phyloP scores from a whole-genome alignment of 2,797 vertebrate species.

The Prunella strophiata region DNA sequence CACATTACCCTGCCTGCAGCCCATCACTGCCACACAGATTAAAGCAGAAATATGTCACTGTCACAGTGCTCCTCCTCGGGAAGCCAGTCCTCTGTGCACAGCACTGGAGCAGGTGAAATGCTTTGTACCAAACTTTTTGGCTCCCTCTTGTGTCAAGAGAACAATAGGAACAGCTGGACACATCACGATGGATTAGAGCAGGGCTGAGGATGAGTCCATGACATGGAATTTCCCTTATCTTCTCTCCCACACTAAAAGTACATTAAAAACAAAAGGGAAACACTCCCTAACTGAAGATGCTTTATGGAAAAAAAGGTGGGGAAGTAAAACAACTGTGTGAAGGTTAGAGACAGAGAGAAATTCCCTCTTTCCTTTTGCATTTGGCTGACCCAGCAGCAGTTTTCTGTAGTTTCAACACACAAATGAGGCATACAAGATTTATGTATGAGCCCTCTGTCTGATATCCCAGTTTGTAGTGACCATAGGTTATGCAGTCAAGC shows the following conservation, averaged over 20 bases:
- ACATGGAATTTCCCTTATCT: neutral
- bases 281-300: neutral
- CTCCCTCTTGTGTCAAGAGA: slow-evolving; percentile 60
- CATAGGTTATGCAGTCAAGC: neutral
- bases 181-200: neutral
- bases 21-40: neutral
- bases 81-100: neutral
- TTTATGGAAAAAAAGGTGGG: neutral
- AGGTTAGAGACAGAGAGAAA: neutral
- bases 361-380: neutral
- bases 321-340: neutral
- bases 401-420: neutral
- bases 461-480: neutral
- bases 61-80: neutral
- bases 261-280: neutral
- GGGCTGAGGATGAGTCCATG: neutral
- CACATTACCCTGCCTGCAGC: neutral
- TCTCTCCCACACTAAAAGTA: neutral
- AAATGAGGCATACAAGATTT: neutral
- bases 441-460: neutral
- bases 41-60: neutral
- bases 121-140: slow-evolving; percentile 28
- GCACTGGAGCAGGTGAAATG: neutral
- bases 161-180: neutral
- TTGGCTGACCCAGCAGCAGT: neutral